Evolutionary conservation across 2,113 vertebrate genomes (phyloP).

Genomic region (Heterochromis multidens): DNA sequence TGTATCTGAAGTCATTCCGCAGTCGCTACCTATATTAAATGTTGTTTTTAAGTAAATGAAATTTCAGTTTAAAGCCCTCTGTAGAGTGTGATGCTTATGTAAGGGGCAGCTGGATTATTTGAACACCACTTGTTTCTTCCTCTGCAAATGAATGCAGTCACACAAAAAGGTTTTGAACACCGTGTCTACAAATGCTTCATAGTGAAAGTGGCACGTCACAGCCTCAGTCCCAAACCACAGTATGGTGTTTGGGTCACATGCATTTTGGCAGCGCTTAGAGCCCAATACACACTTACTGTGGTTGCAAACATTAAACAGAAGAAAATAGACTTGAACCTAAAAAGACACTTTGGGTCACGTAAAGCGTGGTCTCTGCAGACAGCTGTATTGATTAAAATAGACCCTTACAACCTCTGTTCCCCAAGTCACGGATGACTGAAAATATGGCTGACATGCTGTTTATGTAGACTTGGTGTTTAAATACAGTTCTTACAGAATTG

Average conservation of each 20-base stretch:
- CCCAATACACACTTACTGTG: background rate
- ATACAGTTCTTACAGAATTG: background rate
- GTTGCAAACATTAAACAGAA: rapidly evolving
- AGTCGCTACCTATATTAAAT: background rate
- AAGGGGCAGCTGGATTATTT: background rate
- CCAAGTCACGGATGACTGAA: background rate
- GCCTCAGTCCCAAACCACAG: background rate
- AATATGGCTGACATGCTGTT: background rate
- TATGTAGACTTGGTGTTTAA: background rate
- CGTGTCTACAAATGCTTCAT: too few species aligned
- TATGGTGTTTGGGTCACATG: background rate
- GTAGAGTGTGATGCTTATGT: rapidly evolving
- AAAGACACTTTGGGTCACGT: background rate
- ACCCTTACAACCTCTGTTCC: background rate
- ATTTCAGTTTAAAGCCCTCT: background rate
- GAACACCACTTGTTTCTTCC: background rate
- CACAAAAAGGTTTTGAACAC: background rate
- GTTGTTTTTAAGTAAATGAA: background rate
- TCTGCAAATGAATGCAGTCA: background rate
- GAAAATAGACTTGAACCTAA: background rate
- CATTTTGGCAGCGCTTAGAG: too few species aligned
- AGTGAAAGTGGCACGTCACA: background rate
- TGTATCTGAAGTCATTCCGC: background rate
- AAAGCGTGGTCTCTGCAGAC: background rate
- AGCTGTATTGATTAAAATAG: background rate